phyloP scores from a whole-genome alignment of 2,888 invertebrate species.

The Epistrophe grossulariae region DNA sequence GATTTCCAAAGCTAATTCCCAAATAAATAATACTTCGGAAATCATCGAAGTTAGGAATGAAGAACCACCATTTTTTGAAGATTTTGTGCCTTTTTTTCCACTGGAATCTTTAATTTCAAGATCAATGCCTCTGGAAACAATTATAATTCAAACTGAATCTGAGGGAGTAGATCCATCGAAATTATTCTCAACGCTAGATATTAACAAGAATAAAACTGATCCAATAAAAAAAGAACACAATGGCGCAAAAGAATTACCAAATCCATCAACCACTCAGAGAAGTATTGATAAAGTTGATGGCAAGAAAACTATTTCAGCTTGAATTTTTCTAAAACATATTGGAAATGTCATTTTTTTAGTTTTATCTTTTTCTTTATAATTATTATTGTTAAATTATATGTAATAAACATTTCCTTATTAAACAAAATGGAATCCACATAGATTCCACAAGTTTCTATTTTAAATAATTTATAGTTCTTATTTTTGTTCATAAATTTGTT shows the following conservation, averaged over 20 bases:
- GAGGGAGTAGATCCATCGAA: neutral
- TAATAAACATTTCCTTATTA: neutral
- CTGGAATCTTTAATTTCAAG: conserved; percentile 17
- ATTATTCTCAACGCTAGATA: neutral
- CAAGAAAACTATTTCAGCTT: neutral
- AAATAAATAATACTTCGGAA: neutral
- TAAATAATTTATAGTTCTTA: neutral
- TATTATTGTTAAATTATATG: neutral
- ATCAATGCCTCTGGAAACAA: conserved; percentile 31
- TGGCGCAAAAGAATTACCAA: neutral
- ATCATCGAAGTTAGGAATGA: neutral
- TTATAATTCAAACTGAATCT: conserved; percentile 23
- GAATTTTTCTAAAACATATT: neutral
- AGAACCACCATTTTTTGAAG: conserved; percentile 30
- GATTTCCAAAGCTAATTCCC: neutral
- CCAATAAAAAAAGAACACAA: neutral
- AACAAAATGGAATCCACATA: conserved; percentile 6
- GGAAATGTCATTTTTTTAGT: neutral
- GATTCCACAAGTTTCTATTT: conserved; percentile 7
- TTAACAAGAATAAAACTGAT: neutral
- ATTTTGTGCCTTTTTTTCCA: conserved; percentile 22
- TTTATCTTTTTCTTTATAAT: neutral
- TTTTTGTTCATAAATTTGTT: neutral
- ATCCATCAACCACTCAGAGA: neutral
- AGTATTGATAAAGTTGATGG: neutral